Evolutionary conservation across 1,140 invertebrate genomes (phyloP).

Genomic region (Habropoda laboriosa): DNA sequence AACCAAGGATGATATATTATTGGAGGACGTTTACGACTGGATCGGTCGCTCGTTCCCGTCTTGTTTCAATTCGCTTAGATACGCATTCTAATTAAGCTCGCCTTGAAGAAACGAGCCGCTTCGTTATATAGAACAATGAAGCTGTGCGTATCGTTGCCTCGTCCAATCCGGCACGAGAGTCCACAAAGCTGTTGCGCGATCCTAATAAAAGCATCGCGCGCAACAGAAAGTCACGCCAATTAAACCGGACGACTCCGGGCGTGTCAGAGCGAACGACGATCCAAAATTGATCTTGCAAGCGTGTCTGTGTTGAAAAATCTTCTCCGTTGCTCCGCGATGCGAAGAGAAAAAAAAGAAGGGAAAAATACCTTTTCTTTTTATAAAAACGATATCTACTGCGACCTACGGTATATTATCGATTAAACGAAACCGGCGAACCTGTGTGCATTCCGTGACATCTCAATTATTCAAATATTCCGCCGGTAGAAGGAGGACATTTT

Average conservation of each 20-base stretch:
- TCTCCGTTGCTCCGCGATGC: not conserved
- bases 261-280: not conserved
- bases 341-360: not conserved
- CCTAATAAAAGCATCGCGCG: not conserved
- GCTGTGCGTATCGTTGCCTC: not conserved
- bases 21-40: constrained; percentile 5
- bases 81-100: constrained; percentile 36
- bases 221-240: constrained; percentile 3
- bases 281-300: not conserved
- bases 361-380: too few species aligned
- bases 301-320: not conserved
- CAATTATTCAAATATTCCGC: too few species aligned
- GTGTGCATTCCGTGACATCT: too few species aligned
- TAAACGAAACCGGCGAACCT: too few species aligned
- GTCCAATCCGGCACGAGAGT: too few species aligned
- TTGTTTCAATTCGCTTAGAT: constrained; percentile 40
- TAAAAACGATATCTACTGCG: too few species aligned
- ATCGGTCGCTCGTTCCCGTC: not conserved
- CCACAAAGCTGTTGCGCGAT: not conserved
- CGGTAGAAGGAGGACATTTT: too few species aligned
- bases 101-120: not conserved
- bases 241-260: not conserved
- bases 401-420: too few species aligned
- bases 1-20: constrained; percentile 28
- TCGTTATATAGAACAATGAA: constrained; percentile 8